A percentile compares a stretch with the other conserved stretches of the same genome.
Conservation (phyloP, 2,797 vertebrate genomes). For the Manis pentadactyla region DNA sequence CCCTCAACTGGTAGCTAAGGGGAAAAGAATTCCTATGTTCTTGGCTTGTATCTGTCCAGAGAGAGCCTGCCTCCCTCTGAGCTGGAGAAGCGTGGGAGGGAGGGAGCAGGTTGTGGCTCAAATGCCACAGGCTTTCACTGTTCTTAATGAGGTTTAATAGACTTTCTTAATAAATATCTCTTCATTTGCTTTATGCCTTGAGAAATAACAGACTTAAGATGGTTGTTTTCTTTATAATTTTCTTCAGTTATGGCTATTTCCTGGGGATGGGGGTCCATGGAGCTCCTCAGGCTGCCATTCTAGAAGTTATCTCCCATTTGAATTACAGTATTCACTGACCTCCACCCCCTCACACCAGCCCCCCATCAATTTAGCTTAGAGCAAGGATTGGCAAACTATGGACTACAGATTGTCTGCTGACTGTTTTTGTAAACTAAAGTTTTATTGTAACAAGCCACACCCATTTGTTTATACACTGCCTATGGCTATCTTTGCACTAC, state of each 20-base stretch:
- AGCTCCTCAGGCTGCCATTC: background rate
- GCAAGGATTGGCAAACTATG: background rate
- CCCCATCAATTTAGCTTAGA: background rate
- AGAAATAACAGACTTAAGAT: slow-evolving; percentile 18
- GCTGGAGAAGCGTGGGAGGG: background rate
- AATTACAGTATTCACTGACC: background rate
- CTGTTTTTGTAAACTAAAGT: background rate
- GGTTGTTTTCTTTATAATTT: background rate
- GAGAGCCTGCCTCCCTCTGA: background rate
- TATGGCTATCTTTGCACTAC: background rate
- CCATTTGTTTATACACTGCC: background rate
- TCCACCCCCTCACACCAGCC: no score
- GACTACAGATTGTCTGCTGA: background rate
- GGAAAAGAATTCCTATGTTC: background rate
- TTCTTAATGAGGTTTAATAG: background rate
- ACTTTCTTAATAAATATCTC: background rate
- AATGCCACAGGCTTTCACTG: background rate
- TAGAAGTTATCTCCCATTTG: background rate
- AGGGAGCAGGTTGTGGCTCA: background rate
- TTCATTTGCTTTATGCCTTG: background rate
- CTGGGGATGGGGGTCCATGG: background rate
- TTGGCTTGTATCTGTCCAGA: background rate
- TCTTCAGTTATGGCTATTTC: background rate
- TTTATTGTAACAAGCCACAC: background rate
- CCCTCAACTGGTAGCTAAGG: background rate